A percentile compares a stretch with the other conserved stretches of the same genome.
Conservation (phyloP, 2,797 vertebrate species). For the Scolopax bukidnonensis region DNA sequence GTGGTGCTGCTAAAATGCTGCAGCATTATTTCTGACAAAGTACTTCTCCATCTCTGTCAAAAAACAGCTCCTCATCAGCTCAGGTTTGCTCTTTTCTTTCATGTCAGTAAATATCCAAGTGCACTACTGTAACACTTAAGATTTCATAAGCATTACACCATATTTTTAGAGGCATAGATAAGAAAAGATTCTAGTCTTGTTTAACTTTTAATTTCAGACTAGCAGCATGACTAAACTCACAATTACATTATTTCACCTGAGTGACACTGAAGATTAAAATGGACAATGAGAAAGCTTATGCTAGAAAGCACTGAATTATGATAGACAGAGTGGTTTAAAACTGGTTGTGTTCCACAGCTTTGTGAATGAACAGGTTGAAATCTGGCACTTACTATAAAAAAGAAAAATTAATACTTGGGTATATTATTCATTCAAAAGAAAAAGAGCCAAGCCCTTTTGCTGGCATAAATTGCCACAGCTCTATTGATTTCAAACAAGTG, state of each 20-base stretch:
- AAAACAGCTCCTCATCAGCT: background rate
- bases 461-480: conserved; percentile 20
- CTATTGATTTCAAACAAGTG: conserved; percentile 42
- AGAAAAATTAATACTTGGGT: conserved; percentile 16
- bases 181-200: background rate
- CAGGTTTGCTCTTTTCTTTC: background rate
- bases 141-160: background rate
- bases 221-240: background rate
- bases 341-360: background rate
- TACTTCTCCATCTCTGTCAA: background rate
- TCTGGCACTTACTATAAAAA: background rate
- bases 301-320: background rate
- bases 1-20: background rate
- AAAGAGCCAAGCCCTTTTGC: conserved; percentile 17
- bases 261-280: background rate
- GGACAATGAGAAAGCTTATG: background rate
- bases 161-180: background rate
- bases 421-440: conserved; percentile 24
- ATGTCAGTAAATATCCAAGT: background rate
- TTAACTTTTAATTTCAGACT: background rate
- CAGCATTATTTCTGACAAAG: background rate
- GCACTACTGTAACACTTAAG: background rate
- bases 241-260: background rate
- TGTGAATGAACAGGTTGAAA: conserved; percentile 28
- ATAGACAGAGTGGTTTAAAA: background rate